These are phyloP conservation scores for Acanthisitta chloris DNA, from an alignment of 2,113 vertebrate genomes.

Conservation along the genomic window DNA sequence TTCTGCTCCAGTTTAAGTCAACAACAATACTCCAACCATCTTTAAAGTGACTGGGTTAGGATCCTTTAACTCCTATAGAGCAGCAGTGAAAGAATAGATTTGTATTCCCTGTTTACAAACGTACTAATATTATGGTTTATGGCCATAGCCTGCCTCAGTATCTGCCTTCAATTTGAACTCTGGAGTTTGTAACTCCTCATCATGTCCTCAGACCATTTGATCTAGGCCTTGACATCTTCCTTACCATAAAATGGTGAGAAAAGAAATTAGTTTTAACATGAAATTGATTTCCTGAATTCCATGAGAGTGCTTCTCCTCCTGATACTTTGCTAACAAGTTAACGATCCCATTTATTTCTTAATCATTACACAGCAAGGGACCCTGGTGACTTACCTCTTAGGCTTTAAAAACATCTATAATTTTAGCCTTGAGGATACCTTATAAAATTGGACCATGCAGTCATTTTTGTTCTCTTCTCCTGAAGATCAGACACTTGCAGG, in stretches of 20 bases:
- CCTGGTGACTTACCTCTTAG: background rate
- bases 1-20: background rate
- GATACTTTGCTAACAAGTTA: conserved; percentile 33
- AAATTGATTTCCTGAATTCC: conserved; percentile 35
- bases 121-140: background rate
- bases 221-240: background rate
- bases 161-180: background rate
- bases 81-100: background rate
- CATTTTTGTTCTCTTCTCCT: background rate
- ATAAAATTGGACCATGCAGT: background rate
- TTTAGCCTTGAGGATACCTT: background rate
- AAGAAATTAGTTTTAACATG: conserved; percentile 12
- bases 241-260: background rate
- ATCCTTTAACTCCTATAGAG: background rate
- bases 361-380: conserved; percentile 24
- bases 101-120: background rate
- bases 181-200: background rate
- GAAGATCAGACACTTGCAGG: background rate
- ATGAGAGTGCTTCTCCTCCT: background rate
- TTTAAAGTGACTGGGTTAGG: background rate
- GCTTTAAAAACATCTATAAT: conserved; percentile 9
- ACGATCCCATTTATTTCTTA: conserved; percentile 23
- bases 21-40: background rate
- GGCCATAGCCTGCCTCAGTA: background rate
- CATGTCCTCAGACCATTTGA: background rate